Conservation (phyloP, 2,797 vertebrate genomes). For the Otolemur crassicaudatus region DNA sequence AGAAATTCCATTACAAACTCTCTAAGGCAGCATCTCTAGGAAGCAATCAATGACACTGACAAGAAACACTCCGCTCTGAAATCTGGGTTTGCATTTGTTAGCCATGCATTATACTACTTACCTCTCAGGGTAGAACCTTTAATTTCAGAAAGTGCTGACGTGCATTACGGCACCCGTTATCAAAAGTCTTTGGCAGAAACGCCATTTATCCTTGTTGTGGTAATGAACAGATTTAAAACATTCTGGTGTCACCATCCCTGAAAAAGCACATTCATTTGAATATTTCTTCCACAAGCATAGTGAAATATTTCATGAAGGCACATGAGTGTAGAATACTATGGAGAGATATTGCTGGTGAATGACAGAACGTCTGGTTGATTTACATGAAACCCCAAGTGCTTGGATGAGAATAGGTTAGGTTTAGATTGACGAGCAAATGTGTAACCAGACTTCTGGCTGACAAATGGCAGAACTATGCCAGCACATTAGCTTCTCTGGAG, state of each 20-base stretch:
- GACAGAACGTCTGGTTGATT: constrained; percentile 93
- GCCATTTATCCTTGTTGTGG: constrained; percentile 84
- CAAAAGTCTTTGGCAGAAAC: constrained; percentile 81
- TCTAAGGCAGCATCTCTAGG: not conserved
- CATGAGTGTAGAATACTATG: constrained; percentile 79
- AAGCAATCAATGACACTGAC: constrained; percentile 60
- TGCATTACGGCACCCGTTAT: constrained; percentile 80
- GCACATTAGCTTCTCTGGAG: constrained; percentile 88
- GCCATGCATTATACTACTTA: constrained; percentile 84
- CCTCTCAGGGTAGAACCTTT: constrained; percentile 85
- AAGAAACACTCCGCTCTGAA: constrained; percentile 68
- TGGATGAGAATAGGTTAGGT: constrained; percentile 89
- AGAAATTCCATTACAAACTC: constrained; percentile 36
- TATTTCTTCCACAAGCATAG: constrained; percentile 82
- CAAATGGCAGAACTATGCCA: constrained; percentile 92
- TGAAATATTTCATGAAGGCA: constrained; percentile 77
- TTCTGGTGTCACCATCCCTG: constrained; percentile 86
- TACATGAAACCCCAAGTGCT: constrained; percentile 89
- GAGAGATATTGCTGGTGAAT: constrained; percentile 89
- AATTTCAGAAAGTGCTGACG: constrained; percentile 85
- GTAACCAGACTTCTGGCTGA: constrained; percentile 91
- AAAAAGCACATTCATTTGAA: constrained; percentile 85
- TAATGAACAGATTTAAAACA: constrained; percentile 85
- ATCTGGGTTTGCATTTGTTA: constrained; percentile 71
- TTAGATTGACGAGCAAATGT: constrained; percentile 93